Evolutionary conservation across 2,113 vertebrate species (phyloP).

Genomic region (Eulacestoma nigropectus): DNA sequence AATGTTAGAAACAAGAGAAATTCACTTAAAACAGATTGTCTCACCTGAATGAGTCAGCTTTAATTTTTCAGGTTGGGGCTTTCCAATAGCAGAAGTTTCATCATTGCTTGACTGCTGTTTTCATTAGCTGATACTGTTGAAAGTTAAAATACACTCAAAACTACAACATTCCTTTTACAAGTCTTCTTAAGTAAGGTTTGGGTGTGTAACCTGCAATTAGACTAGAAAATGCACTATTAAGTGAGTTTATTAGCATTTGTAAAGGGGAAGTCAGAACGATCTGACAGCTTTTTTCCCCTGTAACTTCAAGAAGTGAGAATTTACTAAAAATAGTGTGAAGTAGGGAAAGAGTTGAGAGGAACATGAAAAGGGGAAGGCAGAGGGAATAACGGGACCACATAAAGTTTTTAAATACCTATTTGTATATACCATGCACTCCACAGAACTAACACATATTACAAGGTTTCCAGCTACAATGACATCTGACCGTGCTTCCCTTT

Average conservation of each 20-base stretch:
- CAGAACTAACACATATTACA: not conserved
- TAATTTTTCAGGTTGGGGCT: not conserved
- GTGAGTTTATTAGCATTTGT: not conserved
- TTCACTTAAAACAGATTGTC: not conserved
- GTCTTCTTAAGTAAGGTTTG: not conserved
- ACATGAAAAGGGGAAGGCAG: not conserved
- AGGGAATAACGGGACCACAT: not conserved
- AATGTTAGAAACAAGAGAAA: not conserved
- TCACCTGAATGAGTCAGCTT: not conserved
- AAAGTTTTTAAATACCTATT: not conserved
- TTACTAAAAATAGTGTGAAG: not conserved
- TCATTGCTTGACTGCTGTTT: not conserved
- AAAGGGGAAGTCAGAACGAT: not conserved
- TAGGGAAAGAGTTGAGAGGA: not conserved
- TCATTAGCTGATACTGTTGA: not conserved
- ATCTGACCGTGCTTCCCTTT: not conserved
- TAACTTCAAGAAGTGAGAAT: not conserved
- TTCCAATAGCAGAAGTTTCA: not conserved
- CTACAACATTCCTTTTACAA: not conserved
- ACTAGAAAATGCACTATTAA: not conserved
- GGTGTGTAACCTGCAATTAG: constrained; percentile 22
- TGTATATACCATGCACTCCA: not conserved
- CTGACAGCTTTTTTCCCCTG: not conserved
- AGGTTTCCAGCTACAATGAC: not conserved
- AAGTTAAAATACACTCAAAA: not conserved